Conservation (phyloP, 2,113 vertebrate genomes). For the Urocolius indicus region DNA sequence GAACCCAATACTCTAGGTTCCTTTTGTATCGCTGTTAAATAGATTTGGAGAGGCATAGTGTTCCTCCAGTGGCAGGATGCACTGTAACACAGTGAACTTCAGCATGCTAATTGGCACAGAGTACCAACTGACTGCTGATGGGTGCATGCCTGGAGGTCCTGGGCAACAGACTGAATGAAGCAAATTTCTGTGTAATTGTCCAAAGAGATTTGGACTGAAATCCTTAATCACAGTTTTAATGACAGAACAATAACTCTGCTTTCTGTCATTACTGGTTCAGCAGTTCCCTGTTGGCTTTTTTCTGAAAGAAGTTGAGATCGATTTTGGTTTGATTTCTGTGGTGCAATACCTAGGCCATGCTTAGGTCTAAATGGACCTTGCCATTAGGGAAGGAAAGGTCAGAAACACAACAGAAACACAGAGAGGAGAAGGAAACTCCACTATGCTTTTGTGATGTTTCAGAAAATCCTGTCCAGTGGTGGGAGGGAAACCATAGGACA, state of each 20-base stretch:
- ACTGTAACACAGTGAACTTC: not conserved
- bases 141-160: not conserved
- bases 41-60: not conserved
- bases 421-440: not conserved
- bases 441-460: not conserved
- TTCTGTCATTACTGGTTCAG: not conserved
- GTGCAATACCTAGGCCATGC: too few species aligned
- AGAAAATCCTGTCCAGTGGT: not conserved
- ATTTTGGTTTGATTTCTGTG: not conserved
- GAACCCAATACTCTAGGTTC: not conserved
- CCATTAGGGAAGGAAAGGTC: not conserved
- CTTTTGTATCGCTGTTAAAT: not conserved
- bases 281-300: not conserved
- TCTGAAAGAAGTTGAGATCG: not conserved
- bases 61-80: not conserved
- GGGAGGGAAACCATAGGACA: not conserved
- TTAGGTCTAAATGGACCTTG: accelerated
- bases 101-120: not conserved
- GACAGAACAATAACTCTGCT: not conserved
- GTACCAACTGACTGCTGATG: not conserved
- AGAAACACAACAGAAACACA: not conserved
- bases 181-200: not conserved
- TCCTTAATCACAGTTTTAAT: not conserved
- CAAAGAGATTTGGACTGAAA: not conserved
- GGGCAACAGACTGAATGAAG: not conserved